Evolutionary conservation across 1,140 invertebrate genomes (phyloP).

Genomic region (Battus philenor): DNA sequence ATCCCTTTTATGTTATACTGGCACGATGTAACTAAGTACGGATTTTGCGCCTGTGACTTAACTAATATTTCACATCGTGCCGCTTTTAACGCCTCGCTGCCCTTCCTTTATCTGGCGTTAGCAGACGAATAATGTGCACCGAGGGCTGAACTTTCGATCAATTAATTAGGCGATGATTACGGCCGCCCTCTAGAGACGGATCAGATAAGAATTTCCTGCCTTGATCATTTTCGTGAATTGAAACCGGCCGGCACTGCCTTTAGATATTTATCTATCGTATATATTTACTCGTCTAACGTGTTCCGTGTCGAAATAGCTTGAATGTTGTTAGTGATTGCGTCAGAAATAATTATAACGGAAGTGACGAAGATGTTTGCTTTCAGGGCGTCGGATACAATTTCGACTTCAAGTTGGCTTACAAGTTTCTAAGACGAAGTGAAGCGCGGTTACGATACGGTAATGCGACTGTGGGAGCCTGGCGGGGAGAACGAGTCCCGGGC

Average conservation of each 20-base stretch:
- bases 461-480: slow-evolving; percentile 81
- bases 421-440: slow-evolving; percentile 85
- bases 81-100: slow-evolving; percentile 62
- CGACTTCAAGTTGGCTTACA: slow-evolving; percentile 89
- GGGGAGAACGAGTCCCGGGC: slow-evolving; percentile 82
- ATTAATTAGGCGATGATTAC: slow-evolving; percentile 71
- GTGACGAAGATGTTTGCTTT: slow-evolving; percentile 34
- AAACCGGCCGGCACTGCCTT: too few species aligned
- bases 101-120: slow-evolving; percentile 66
- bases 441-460: slow-evolving; percentile 87
- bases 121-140: slow-evolving; percentile 65
- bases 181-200: slow-evolving; percentile 37
- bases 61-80: slow-evolving; percentile 70
- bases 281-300: too few species aligned
- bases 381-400: slow-evolving; percentile 87
- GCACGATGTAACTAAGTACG: slow-evolving; percentile 64
- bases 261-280: too few species aligned
- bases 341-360: slow-evolving; percentile 22
- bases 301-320: neutral
- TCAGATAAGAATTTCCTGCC: slow-evolving; percentile 40
- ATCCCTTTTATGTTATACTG: slow-evolving; percentile 67
- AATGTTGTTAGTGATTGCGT: slow-evolving; percentile 8
- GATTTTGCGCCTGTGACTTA: slow-evolving; percentile 63
- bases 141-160: slow-evolving; percentile 70
- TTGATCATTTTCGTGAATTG: slow-evolving; percentile 63